Evolutionary conservation across 2,113 vertebrate genomes (phyloP), one percentile per base, ranked within the genome.

Genomic region (Elephas maximus): DNA sequence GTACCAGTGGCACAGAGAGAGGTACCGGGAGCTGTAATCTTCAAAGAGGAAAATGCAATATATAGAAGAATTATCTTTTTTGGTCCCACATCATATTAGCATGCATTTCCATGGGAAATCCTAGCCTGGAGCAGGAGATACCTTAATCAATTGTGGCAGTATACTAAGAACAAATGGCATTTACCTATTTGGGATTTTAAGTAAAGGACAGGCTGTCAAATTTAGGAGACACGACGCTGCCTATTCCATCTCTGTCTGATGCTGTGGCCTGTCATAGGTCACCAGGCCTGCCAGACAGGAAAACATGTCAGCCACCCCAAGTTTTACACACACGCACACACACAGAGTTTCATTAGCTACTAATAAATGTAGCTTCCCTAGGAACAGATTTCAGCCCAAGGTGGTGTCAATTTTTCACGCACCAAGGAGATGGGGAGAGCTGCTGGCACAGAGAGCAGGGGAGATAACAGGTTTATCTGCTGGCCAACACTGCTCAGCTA

Each of bases 391-490:
- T 98, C 97, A 97, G 98, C 98, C 97, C 14, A 98, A 88, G 98
- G 98, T 97, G 97, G 97, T 98, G 98, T 98, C 97, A 97, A 98
- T 98, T 98, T 98, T 98, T 98, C 98, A 98, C n/a, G 95, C 97
- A 86, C 67, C 98, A 96, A 98, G 92, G 97, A 98, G 98, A 97
- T n/a, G 83, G 97, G 97, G 96, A 94, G 98, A 84, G 97, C 90
- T 92, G 97, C 98, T 94, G 98, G 98, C 98, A 97, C 96, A 82
- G 96, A 97, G 94, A 98, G 98, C 94, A 96, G 97, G 60, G 93
- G 91, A 97, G 98, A 98, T 98, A 98, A 98, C 97, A 98, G 98
- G 97, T 98, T 98, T 98, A 98, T 98, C 98, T 96, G 96, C 97
- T 84, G 96, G 98, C 97, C 98, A 84, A 30, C 96, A 4, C 94